Evolutionary conservation across 2,888 invertebrate genomes (phyloP), one percentile per base, ranked within the genome.

Genomic region (Idaea biselata): DNA sequence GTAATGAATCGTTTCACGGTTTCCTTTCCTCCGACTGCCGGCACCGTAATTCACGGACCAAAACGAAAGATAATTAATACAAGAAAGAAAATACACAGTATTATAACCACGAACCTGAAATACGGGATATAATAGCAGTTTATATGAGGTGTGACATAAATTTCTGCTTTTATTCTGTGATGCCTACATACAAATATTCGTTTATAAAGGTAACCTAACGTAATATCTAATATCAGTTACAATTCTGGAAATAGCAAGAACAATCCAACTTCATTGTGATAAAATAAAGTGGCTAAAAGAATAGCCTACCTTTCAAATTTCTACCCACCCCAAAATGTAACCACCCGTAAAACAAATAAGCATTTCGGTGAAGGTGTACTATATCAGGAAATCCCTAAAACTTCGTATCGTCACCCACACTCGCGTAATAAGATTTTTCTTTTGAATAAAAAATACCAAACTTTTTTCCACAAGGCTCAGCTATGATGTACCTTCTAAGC

Each of bases 361-460:
- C 44, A 44, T 44, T 44, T 44, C 11, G 44, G 44, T 44, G 44
- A 44, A 44, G 44, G 44, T 44, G 44, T 44, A 44, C 44, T 44
- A 44, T 44, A 44, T 44, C 44, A 14, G 14, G 44, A 44, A 44
- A 44, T 44, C 44, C 44, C 44, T 44, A 44, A 44, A 44, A 44
- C 44, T 44, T 44, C 44, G 44, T 44, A 44, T 44, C 44, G 44
- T 44, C 44, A 11, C 44, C 44, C 44, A 44, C 44, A 44, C 44
- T 44, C 44, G 44, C 44, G 44, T 44, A 44, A 44, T 44, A 44
- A 44, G 44, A 44, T 44, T 44, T 44, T 44, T 4, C 44, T 14
- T 11, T 55, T 8, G 61, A 64, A 53, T 57, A 66, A 64, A 72
- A 44, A 44, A 44, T 44, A 44, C 44, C 44, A 44, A 44, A 44